A percentile compares a stretch with the other conserved stretches of the same genome.
These are phyloP conservation scores for Dromas ardeola DNA, from an alignment of 2,113 vertebrate species.

Conservation along the genomic window DNA sequence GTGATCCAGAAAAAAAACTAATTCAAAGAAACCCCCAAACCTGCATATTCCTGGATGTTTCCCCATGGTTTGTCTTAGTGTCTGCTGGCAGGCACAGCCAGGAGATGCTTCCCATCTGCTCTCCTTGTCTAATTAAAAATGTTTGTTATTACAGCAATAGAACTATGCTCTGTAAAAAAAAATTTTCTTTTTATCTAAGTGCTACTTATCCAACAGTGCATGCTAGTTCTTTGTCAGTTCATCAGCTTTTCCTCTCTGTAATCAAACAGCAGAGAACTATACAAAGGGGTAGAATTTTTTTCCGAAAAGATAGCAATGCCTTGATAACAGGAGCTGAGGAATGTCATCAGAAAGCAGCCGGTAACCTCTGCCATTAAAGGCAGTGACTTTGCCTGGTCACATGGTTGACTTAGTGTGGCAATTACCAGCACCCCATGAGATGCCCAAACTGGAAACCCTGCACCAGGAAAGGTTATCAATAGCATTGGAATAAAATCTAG, in stretches of 20 bases:
- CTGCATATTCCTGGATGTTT: background rate
- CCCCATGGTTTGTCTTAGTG: background rate
- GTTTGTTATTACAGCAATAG: background rate
- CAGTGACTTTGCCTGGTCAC: background rate
- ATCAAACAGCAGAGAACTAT: background rate
- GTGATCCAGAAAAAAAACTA: background rate
- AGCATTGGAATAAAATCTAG: background rate
- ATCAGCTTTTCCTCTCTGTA: background rate
- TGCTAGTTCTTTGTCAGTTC: background rate
- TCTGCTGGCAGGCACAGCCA: background rate
- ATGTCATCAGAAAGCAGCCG: background rate
- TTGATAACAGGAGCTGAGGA: background rate
- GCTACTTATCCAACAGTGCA: background rate
- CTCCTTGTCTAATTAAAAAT: background rate
- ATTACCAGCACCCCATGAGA: background rate
- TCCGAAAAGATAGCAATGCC: background rate
- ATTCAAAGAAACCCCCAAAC: background rate
- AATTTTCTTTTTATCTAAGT: conserved; percentile 10
- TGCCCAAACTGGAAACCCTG: background rate
- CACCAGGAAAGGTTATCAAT: background rate
- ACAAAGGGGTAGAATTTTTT: background rate
- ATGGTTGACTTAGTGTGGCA: background rate
- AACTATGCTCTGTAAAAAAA: background rate
- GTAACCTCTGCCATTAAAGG: background rate
- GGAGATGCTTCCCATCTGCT: background rate